Evolutionary conservation across 1,140 invertebrate species (phyloP).

Genomic region (Drosophila repletoides): DNA sequence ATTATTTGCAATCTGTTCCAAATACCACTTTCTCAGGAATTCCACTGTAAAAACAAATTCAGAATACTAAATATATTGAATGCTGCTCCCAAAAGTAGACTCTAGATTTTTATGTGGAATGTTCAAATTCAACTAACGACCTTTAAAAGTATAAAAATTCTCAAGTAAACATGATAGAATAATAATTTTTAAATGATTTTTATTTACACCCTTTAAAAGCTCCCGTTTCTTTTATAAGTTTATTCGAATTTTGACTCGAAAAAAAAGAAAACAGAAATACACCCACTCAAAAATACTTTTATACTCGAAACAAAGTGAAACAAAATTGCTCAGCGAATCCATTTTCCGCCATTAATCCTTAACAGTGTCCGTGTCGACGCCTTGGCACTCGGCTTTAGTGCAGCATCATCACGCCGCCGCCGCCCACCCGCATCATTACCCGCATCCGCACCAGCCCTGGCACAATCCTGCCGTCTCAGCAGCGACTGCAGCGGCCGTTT

Average conservation of each 20-base stretch:
- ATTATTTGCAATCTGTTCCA: no score
- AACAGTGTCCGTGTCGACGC: constrained; percentile 81
- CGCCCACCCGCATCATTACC: constrained; percentile 75
- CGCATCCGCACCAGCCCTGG: constrained; percentile 81
- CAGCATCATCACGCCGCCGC: constrained; percentile 72
- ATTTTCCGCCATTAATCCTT: constrained; percentile 82
- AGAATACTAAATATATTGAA: no score
- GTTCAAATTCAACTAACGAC: no score
- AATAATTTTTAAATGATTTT: no score
- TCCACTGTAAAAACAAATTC: no score
- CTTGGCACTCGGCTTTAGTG: constrained; percentile 81
- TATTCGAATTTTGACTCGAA: no score
- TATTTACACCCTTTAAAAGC: not conserved
- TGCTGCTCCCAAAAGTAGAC: no score
- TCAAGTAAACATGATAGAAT: no score
- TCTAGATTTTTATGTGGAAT: no score
- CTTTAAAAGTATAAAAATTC: no score
- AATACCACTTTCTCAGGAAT: no score
- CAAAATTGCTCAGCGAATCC: constrained; percentile 79
- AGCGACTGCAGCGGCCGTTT: constrained; percentile 78
- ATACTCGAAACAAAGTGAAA: constrained; percentile 55
- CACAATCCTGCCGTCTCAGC: constrained; percentile 79
- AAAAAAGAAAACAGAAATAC: not conserved
- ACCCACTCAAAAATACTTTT: constrained; percentile 8
- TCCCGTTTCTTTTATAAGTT: no score